Percentiles rank a stretch among this genome's conserved stretches.
Evolutionary conservation across 1,140 invertebrate species (phyloP).

Genomic region (Ganaspis sp.): DNA sequence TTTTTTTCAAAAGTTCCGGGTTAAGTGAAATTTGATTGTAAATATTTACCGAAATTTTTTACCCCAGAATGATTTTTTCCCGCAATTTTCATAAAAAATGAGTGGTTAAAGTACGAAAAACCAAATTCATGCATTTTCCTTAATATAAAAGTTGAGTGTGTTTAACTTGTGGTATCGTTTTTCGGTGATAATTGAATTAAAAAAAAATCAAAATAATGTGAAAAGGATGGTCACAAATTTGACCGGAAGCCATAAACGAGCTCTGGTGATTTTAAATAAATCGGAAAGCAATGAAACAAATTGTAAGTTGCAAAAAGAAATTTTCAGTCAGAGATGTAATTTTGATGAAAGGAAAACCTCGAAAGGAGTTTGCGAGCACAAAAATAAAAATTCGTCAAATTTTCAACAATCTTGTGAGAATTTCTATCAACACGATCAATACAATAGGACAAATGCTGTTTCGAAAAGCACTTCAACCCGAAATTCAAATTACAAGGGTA

Average conservation of each 20-base stretch:
- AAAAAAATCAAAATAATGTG: background rate
- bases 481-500: constrained; percentile 1
- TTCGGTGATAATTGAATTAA: too few species aligned
- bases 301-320: background rate
- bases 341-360: background rate
- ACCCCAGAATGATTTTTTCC: constrained; percentile 23
- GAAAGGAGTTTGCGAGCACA: background rate
- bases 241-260: background rate
- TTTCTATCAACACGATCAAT: background rate
- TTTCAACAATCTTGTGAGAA: background rate
- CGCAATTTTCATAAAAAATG: constrained; percentile 30
- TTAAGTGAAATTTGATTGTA: constrained; percentile 25
- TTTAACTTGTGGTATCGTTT: too few species aligned
- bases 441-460: background rate
- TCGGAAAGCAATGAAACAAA: background rate
- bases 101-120: constrained; percentile 27
- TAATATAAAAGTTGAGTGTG: too few species aligned
- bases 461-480: background rate
- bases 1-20: constrained; percentile 30
- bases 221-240: constrained; percentile 2
- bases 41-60: constrained; percentile 23
- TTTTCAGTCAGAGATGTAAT: background rate
- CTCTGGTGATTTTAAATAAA: background rate
- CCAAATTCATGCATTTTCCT: too few species aligned
- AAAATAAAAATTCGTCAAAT: background rate